Evolutionary conservation across 2,113 vertebrate species (phyloP), one percentile per base, ranked within the genome.

Genomic region (Raphicerus campestris): DNA sequence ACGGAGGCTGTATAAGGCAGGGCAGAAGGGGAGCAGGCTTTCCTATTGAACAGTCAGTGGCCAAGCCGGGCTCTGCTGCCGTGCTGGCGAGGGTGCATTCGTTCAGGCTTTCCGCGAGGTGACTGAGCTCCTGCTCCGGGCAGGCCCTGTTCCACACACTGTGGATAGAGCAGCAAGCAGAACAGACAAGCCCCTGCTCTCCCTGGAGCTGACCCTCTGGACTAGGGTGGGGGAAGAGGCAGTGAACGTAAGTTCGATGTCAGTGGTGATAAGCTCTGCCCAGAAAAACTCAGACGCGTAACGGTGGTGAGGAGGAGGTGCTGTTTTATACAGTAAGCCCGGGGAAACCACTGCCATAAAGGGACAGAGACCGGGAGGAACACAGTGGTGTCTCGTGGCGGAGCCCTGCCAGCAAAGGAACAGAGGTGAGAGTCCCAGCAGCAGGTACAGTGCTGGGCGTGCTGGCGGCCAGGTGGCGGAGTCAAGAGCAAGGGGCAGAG

Each of bases 261-360:
- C 24, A 9, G 47, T 24, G 6, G 45, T 32, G n/a, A 80, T 24
- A n/a, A 87, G 45, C 22, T 82, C 47, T 15, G 6, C 14, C 42
- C 53, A 11, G 47, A 83, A 61, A 61, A 32, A 26, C 1, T 0
- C 47, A 55, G 13, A 6, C 3, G 1, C 5, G 0, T 14, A 8
- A 32, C 19, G 10, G 20, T 42, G 84, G 39, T 77, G 82, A 22
- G 19, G 9, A 20, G 24, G 39, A 30, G 6, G 3, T 4, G 11
- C 45, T 75, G 1, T 53, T 61, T 77, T 55, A n/a, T 15, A 22
- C 61, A 2, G 47, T 32, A 42, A 42, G 11, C 8, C 16, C 17
- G 22, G 39, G 24, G 24, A 22, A 66, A 47, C 26, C 45, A 35
- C 53, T 45, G 51, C 30, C 22, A 4, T 32, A 55, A 60, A 60